Evolutionary conservation across 1,140 invertebrate species (phyloP).

Genomic region (Drosophila orosa): DNA sequence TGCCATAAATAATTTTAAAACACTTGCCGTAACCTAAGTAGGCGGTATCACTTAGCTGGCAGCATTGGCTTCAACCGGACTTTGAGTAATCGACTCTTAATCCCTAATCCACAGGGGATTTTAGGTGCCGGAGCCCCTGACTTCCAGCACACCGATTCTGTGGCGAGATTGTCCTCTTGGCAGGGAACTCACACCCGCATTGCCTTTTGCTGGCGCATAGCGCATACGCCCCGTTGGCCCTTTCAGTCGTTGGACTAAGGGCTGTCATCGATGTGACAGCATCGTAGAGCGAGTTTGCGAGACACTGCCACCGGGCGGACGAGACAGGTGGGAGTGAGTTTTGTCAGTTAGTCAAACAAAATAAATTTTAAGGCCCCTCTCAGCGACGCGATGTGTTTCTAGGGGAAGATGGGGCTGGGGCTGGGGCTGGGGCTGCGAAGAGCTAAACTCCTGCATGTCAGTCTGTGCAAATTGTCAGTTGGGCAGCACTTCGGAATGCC

Average conservation of each 20-base stretch:
- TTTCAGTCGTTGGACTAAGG: conserved; percentile 9
- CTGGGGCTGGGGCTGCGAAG: not conserved
- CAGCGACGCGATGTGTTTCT: not conserved
- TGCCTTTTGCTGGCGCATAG: conserved; percentile 84
- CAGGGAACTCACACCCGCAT: conserved; percentile 86
- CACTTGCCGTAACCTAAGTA: not conserved
- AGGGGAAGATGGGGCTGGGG: not conserved
- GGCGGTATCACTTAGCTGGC: not conserved
- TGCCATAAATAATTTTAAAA: not conserved
- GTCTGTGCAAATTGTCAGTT: conserved; percentile 72
- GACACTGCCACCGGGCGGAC: conserved; percentile 11
- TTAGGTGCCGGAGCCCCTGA: conserved; percentile 89
- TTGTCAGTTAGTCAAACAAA: conserved; percentile 64
- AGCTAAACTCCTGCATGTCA: conserved; percentile 48
- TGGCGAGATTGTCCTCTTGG: conserved; percentile 86
- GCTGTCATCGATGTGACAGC: conserved; percentile 66
- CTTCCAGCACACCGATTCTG: conserved; percentile 45
- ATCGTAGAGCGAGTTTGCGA: conserved; percentile 16
- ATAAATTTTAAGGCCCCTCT: conserved; percentile 57
- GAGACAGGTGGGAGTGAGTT: conserved; percentile 42
- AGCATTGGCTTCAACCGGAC: conserved; percentile 76
- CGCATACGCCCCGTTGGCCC: conserved; percentile 52
- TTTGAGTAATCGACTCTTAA: conserved; percentile 88
- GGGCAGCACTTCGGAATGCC: conserved; percentile 51
- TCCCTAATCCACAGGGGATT: conserved; percentile 90